These are phyloP conservation scores for Steatocranus sp. DNA, from an alignment of 2,797 vertebrate species.

Conservation along the genomic window DNA sequence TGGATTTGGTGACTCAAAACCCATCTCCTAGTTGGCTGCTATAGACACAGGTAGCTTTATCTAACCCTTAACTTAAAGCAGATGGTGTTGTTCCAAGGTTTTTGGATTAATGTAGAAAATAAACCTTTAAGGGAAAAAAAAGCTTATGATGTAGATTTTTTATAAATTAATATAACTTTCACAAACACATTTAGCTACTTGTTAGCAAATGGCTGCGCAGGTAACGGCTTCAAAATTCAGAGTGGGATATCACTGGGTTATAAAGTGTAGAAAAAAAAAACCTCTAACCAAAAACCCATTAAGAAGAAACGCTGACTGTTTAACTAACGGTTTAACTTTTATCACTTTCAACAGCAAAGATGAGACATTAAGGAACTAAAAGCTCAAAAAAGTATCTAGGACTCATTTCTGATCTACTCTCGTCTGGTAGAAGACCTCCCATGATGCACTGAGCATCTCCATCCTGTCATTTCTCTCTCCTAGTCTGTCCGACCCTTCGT, in stretches of 20 bases:
- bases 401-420: neutral
- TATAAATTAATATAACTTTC: neutral
- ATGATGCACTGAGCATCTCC: neutral
- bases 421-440: neutral
- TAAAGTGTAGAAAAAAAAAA: rapidly evolving
- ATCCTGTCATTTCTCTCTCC: neutral
- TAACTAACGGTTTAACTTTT: neutral
- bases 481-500: neutral
- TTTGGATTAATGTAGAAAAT: neutral
- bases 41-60: neutral
- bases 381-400: neutral
- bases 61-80: neutral
- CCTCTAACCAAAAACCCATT: neutral
- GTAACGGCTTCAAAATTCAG: neutral
- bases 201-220: rapidly evolving
- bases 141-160: neutral
- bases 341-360: neutral
- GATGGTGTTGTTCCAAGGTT: neutral
- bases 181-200: neutral
- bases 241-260: neutral
- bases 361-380: neutral
- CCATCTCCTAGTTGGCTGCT: neutral
- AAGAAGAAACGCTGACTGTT: neutral
- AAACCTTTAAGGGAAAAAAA: neutral
- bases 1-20: neutral